These are phyloP conservation scores for Meleagris gallopavo DNA, from an alignment of 2,113 vertebrate species.

Conservation along the genomic window DNA sequence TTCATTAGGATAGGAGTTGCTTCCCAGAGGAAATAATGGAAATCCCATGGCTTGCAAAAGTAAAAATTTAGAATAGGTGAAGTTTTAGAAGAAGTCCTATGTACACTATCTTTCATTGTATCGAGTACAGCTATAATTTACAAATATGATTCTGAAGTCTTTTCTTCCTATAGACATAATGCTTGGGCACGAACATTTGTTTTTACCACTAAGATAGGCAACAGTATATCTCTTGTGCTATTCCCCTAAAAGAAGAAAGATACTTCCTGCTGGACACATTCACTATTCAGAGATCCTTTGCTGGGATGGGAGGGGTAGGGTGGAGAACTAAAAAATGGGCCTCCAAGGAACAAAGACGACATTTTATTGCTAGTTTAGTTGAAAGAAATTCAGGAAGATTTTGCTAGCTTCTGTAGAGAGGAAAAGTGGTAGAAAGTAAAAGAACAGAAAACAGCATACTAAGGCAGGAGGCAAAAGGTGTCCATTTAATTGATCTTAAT, in stretches of 20 bases:
- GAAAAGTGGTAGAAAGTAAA: background rate
- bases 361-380: background rate
- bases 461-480: background rate
- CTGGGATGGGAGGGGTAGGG: background rate
- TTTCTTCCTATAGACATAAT: background rate
- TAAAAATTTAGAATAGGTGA: background rate
- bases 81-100: background rate
- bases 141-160: background rate
- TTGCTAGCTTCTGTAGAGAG: background rate
- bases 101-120: background rate
- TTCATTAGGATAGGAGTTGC: background rate
- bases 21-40: background rate
- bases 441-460: background rate
- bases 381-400: background rate
- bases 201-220: background rate
- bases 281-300: background rate
- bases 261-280: background rate
- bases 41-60: background rate
- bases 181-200: background rate
- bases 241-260: background rate
- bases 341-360: background rate
- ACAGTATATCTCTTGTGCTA: background rate
- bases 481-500: background rate
- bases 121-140: background rate
- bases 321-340: background rate